Evolutionary conservation across 1,140 invertebrate genomes (phyloP).

Genomic region (Thaumatotibia leucotreta): DNA sequence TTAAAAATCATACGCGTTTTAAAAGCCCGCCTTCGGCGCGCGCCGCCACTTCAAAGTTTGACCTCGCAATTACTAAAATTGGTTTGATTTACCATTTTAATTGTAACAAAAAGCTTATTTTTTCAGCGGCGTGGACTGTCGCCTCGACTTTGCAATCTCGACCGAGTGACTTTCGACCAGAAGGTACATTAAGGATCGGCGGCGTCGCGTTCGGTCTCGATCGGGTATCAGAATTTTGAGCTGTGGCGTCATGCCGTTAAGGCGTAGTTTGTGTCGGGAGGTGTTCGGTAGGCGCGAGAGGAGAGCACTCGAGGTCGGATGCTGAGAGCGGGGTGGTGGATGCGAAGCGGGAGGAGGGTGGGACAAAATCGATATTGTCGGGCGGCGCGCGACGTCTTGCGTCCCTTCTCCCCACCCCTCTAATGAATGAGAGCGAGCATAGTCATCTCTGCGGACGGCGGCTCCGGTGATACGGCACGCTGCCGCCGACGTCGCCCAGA

Average conservation of each 20-base stretch:
- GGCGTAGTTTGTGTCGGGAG: slow-evolving; percentile 70
- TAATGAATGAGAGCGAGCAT: slow-evolving; percentile 73
- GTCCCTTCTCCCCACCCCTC: slow-evolving; percentile 50
- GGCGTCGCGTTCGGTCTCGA: slow-evolving; percentile 32
- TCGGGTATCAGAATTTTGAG: slow-evolving; percentile 59
- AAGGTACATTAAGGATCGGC: slow-evolving; percentile 64
- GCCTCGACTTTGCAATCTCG: slow-evolving; percentile 65
- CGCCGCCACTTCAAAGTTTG: slow-evolving; percentile 67
- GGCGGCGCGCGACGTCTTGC: slow-evolving; percentile 69
- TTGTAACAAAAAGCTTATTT: slow-evolving; percentile 76
- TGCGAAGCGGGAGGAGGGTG: slow-evolving; percentile 54
- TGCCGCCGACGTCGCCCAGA: slow-evolving; percentile 34
- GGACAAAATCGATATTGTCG: slow-evolving; percentile 74
- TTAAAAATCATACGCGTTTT: slow-evolving; percentile 65
- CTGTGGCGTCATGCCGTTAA: slow-evolving; percentile 68
- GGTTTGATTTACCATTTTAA: slow-evolving; percentile 76
- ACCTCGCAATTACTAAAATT: slow-evolving; percentile 76
- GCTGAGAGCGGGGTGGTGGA: slow-evolving; percentile 62
- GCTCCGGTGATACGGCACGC: slow-evolving; percentile 52
- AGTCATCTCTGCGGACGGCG: slow-evolving; percentile 71
- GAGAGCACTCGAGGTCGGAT: slow-evolving; percentile 73
- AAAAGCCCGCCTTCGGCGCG: slow-evolving; percentile 50
- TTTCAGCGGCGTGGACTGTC: slow-evolving; percentile 54
- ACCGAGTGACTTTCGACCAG: slow-evolving; percentile 70
- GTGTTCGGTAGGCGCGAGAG: slow-evolving; percentile 65